These are phyloP conservation scores for Polia nebulosa DNA, from an alignment of 2,888 invertebrate species.

Conservation along the genomic window DNA sequence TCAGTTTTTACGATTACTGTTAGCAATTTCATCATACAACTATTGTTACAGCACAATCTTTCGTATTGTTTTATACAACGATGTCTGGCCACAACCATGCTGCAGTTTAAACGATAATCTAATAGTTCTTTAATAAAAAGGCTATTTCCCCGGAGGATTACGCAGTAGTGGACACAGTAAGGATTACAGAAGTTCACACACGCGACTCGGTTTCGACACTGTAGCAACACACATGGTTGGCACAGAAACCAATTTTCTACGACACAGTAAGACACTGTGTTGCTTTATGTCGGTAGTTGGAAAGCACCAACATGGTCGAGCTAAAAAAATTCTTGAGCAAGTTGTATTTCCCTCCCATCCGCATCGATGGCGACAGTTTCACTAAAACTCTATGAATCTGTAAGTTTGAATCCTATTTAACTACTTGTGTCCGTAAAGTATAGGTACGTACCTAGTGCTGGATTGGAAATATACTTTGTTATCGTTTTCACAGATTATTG, in stretches of 20 bases:
- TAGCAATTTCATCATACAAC: slow-evolving; percentile 40
- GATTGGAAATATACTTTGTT: slow-evolving; percentile 17
- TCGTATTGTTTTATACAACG: slow-evolving; percentile 11
- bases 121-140: background rate
- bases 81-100: background rate
- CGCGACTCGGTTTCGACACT: background rate
- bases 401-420: slow-evolving; percentile 49
- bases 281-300: slow-evolving; percentile 11
- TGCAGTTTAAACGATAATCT: slow-evolving; percentile 14
- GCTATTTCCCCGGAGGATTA: background rate
- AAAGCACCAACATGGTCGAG: slow-evolving; percentile 4
- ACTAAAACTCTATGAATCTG: slow-evolving; percentile 36
- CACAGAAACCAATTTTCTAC: background rate
- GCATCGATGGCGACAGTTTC: slow-evolving; percentile 22
- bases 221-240: background rate
- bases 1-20: slow-evolving; percentile 51
- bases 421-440: slow-evolving; percentile 12
- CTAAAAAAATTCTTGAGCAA: slow-evolving; percentile 38
- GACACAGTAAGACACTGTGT: background rate
- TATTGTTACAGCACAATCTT: slow-evolving; percentile 17
- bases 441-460: background rate
- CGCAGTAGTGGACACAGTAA: background rate
- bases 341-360: slow-evolving; percentile 6
- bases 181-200: slow-evolving; percentile 5
- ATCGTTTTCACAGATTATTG: slow-evolving; percentile 36